Percentiles rank a stretch among this genome's conserved stretches.
Conservation (phyloP, 2,113 vertebrate species). For the Ctenomys sociabilis region DNA sequence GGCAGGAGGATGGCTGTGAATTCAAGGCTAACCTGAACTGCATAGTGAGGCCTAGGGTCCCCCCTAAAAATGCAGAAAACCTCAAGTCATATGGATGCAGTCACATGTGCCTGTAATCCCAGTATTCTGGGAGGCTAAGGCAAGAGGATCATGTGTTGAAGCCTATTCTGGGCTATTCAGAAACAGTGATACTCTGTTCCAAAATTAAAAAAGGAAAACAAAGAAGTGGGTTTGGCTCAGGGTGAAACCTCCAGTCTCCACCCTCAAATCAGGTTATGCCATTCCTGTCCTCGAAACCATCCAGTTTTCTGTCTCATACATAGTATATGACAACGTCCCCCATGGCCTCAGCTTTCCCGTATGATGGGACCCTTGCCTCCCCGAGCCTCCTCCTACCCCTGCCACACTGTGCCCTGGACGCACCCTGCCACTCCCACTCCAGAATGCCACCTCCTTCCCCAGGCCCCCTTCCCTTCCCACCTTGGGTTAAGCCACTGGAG, state of each 20-base stretch:
- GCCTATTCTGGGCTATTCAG: background rate
- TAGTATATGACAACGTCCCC: too few species aligned
- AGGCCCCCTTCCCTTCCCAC: background rate
- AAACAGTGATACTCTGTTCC: background rate
- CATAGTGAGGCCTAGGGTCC: background rate
- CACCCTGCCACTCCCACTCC: background rate
- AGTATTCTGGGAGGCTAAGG: background rate
- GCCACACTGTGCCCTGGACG: background rate
- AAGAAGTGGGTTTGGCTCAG: background rate
- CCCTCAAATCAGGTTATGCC: background rate
- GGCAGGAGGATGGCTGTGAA: background rate
- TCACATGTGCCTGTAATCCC: background rate
- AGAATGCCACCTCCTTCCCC: background rate
- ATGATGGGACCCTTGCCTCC: background rate
- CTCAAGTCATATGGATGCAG: background rate
- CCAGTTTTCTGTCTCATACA: constrained; percentile 4
- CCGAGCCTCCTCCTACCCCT: background rate
- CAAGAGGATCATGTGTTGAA: background rate
- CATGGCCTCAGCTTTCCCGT: background rate
- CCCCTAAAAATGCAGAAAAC: background rate
- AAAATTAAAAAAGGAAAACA: background rate
- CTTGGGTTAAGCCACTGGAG: background rate
- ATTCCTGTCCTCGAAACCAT: background rate
- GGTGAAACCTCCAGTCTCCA: background rate
- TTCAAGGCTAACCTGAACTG: background rate